Conservation (phyloP, 2,113 vertebrate genomes). For the Elgaria multicarinata region DNA sequence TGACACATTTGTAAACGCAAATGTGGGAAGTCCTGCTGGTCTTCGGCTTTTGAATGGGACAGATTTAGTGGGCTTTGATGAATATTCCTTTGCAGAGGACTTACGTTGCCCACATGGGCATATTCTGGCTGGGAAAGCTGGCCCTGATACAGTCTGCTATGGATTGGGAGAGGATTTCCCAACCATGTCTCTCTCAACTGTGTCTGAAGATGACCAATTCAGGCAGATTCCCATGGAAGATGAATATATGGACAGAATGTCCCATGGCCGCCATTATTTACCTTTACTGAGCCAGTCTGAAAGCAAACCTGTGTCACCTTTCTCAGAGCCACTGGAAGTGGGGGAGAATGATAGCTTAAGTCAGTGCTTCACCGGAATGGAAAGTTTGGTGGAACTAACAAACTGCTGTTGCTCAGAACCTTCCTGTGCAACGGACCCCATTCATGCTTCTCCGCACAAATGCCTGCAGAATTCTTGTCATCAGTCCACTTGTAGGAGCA, state of each 20-base stretch:
- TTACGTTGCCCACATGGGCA: neutral
- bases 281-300: conserved; percentile 48
- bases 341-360: conserved; percentile 93
- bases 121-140: neutral
- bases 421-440: conserved; percentile 31
- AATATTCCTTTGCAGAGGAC: conserved; percentile 52
- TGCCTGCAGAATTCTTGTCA: conserved; percentile 71
- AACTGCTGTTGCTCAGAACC: conserved; percentile 27
- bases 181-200: conserved; percentile 29
- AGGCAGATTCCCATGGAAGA: conserved; percentile 75
- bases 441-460: conserved; percentile 33
- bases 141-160: accelerated
- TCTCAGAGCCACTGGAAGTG: conserved; percentile 87
- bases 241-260: conserved; percentile 75
- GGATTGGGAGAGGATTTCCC: neutral
- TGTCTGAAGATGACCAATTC: conserved; percentile 50
- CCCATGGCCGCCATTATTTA: conserved; percentile 31
- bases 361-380: conserved; percentile 84
- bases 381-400: conserved; percentile 56
- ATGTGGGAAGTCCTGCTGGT: neutral
- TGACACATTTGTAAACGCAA: conserved; percentile 36
- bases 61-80: conserved; percentile 58
- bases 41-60: conserved; percentile 37
- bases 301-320: conserved; percentile 69
- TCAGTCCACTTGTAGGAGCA: conserved; percentile 51